Base-by-base conservation (phyloP, 2,888 invertebrate species). In the Hypena proboscidalis region DNA sequence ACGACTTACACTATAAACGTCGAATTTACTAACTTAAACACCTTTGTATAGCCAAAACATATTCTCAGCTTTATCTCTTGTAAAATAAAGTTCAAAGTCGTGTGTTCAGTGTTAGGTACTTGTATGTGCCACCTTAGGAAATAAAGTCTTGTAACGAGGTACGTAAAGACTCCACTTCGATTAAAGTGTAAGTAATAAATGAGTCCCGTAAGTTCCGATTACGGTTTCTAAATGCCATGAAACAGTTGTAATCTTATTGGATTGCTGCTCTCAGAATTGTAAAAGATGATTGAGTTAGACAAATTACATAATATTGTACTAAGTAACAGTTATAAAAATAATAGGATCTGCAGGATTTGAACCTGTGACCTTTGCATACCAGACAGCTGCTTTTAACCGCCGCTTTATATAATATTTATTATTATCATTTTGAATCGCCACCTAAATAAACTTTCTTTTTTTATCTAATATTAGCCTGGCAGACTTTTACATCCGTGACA, bases 141-240 rank as follows among this genome's bases (percentile, higher is more conserved):
- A 67, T 78, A 77, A 76, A 77, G 65, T 58, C 49, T 47, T 61
- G 67, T 70, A 77, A 74, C 64, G 70, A 69, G 68, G 53, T 59
- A 49, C 60, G 49, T 70, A 62, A 71, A 62, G 61, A 67, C 58
- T 73, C 64, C 62, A 62, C 50, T 74, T 70, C 77, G 73, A 78
- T 77, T 74, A 73, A 71, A 65, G 58, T 56, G 55, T 68, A 65
- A 63, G 72, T 73, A 59, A 77, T 71, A 71, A 75, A 77, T 72
- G 66, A 56, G 41, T 38, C 50, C 43, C 49, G 55, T 70, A 62
- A 64, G 61, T 67, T 62, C 59, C 65, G 56, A 74, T 74, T 68
- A 63, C 39, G 57, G 60, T 40, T 67, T 66, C 53, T 56, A 56
- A 67, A 54, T 14, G 35, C 45, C 49, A 34, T 38, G 44, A 46